Evolutionary conservation across 64 coral and sea anemone genomes (phyloP), one percentile per base, ranked within the genome.

Genomic region (Pocillopora damicornis): DNA sequence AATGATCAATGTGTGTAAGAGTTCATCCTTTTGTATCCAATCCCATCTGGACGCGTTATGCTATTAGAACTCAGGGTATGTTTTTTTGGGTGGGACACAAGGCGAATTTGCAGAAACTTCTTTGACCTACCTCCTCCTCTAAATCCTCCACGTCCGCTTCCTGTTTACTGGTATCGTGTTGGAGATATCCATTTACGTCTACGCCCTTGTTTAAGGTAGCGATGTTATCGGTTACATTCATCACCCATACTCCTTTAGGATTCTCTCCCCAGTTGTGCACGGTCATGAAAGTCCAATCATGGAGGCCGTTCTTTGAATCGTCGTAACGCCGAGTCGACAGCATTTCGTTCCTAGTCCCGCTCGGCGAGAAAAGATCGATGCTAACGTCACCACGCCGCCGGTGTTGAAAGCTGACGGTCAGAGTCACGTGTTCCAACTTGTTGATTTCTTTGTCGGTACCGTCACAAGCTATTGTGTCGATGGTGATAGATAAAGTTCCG

Each of bases 281-380:
- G 25, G 95, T 98, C 95, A 98, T 98, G 58, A 98, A 98, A 18
- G 95, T 94, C 95, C 95, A 98, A 56, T 98, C 95, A 22, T 98
- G 95, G 15, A 98, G 76, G 9, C 95, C 95, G 36, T 98, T 98
- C 69, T 93, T 93, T 1, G 93, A 95, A 42, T 99, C 97, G 75
- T 99, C 97, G 93, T 99, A 99, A 78, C 93, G 97, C 78, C 97
- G 97, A 37, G 97, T 99, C 12, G 97, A 95, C 20, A 99, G 86
- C 97, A 99, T 99, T 76, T 99, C 97, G 37, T 99, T 99, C 42
- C 97, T 94, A 86, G 97, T 99, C 74, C 97, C 97, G 64, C 93
- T 95, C 57, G 97, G 97, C 18, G 97, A 99, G 85, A 99, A 99
- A n/a, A 99, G 76, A 68, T 99, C 97, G 59, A 98, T 86, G 18